Evolutionary conservation across 1,140 invertebrate species (phyloP).

Genomic region (Leguminivora glycinivorella): DNA sequence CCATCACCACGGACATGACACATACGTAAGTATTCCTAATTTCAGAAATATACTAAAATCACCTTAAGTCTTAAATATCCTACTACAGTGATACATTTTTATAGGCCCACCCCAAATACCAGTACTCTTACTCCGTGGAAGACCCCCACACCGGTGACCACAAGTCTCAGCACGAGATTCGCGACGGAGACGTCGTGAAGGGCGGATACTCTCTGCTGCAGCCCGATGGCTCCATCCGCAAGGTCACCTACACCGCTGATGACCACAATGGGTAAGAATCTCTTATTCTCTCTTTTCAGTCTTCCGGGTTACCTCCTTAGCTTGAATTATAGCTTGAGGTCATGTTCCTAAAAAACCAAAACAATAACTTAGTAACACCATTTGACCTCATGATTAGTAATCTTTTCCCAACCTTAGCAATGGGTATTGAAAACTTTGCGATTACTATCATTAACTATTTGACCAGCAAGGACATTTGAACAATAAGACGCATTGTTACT

Average conservation of each 20-base stretch:
- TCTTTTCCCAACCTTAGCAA: constrained; percentile 15
- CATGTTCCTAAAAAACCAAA: neutral
- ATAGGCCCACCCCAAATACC: constrained; percentile 76
- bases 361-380: neutral
- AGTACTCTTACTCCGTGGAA: constrained; percentile 75
- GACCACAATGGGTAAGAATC: constrained; percentile 62
- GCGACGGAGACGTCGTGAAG: constrained; percentile 81
- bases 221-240: constrained; percentile 65
- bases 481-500: constrained; percentile 12
- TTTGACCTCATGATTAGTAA: constrained; percentile 22
- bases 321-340: neutral
- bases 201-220: constrained; percentile 81
- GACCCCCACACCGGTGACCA: constrained; percentile 78
- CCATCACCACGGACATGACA: constrained; percentile 32
- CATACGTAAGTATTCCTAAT: constrained; percentile 32
- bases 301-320: neutral
- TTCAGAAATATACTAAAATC: neutral
- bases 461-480: constrained; percentile 18
- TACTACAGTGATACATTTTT: constrained; percentile 33
- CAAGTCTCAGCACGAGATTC: constrained; percentile 74
- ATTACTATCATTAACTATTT: constrained; percentile 26
- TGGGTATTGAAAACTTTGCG: constrained; percentile 1
- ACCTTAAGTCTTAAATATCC: neutral
- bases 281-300: neutral
- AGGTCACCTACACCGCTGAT: constrained; percentile 67